Evolutionary conservation across 2,888 invertebrate species (phyloP).

Genomic region (Sabatieria punctata): DNA sequence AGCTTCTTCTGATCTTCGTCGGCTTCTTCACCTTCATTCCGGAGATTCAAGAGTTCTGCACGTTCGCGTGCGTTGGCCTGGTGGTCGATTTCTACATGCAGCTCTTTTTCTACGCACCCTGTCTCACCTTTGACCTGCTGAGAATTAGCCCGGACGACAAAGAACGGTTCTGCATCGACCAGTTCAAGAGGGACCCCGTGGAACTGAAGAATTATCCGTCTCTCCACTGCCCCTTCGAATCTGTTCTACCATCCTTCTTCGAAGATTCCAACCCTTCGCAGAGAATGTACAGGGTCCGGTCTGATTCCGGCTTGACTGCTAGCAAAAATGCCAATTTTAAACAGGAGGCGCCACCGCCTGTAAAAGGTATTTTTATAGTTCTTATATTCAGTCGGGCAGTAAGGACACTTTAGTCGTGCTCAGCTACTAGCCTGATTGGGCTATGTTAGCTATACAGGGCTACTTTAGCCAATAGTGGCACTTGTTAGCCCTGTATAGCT

Average conservation of each 20-base stretch:
- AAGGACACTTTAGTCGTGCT: no score
- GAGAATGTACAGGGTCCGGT: no score
- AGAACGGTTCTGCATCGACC: background rate
- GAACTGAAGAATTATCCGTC: constrained; percentile 15
- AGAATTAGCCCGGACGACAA: constrained; percentile 40
- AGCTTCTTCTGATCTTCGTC: constrained; percentile 74
- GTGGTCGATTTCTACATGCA: constrained; percentile 88
- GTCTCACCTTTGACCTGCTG: constrained; percentile 76
- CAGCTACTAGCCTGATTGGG: no score
- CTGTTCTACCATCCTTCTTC: constrained; percentile 11
- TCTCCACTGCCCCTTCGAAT: constrained; percentile 25
- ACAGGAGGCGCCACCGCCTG: no score
- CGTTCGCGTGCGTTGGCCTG: constrained; percentile 83
- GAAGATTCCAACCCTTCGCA: no score
- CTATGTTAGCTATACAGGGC: no score
- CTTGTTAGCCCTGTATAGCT: no score
- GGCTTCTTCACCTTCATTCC: constrained; percentile 89
- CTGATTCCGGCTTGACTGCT: no score
- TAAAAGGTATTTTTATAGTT: no score
- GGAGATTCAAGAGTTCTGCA: constrained; percentile 79
- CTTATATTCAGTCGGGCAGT: no score
- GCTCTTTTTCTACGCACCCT: constrained; percentile 80
- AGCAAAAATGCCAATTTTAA: no score
- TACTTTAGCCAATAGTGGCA: no score
- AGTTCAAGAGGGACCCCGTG: constrained; percentile 7